Base-by-base conservation (phyloP, 2,113 vertebrate species). In the Poicephalus gulielmi region DNA sequence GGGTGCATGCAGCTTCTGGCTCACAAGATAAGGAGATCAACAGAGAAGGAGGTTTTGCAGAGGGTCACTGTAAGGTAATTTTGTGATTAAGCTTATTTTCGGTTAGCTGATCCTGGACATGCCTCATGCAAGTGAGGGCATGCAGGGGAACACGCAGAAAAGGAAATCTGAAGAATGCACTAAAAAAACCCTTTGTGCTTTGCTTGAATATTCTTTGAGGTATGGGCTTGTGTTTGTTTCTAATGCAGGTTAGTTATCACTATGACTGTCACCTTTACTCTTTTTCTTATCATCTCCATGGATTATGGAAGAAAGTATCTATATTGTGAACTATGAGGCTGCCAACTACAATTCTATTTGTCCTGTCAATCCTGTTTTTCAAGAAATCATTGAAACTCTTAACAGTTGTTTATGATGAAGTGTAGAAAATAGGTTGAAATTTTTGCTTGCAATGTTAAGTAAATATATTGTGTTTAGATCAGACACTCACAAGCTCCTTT, bases 21-120 rank as follows among this genome's bases (percentile, higher is more conserved):
- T 76, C 64, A 91, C 74, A 71, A 60, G 94, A 84, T 91, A 95
- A 96, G 62, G 39, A 95, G 95, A 62, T 95, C 95, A 97, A 73
- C 43, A 47, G 31, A 81, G 69, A 75, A 93, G 41, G 11, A 86
- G 76, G 68, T 90, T 92, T 94, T 94, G 39, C 62, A 75, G 66
- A 66, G 77, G 76, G 55, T 86, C 35, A 55, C 33, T 44, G 43
- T 90, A 81, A 95, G 83, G 77, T 84, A 93, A 95, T 83, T 81
- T 90, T 86, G 83, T 62, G 76, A 94, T 96, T 93, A 92, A 71
- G 60, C n/a, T 75, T 90, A 90, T 94, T 93, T 80, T 92, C 90
- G 86, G 55, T 31, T 81, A 71, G 83, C 43, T 95, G 69, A 94
- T 60, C 79, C 79, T 88, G 41, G 44, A 55, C 17, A 31, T 53